These are phyloP conservation scores for Musca vetustissima DNA, from an alignment of 1,140 invertebrate species.

Conservation along the genomic window DNA sequence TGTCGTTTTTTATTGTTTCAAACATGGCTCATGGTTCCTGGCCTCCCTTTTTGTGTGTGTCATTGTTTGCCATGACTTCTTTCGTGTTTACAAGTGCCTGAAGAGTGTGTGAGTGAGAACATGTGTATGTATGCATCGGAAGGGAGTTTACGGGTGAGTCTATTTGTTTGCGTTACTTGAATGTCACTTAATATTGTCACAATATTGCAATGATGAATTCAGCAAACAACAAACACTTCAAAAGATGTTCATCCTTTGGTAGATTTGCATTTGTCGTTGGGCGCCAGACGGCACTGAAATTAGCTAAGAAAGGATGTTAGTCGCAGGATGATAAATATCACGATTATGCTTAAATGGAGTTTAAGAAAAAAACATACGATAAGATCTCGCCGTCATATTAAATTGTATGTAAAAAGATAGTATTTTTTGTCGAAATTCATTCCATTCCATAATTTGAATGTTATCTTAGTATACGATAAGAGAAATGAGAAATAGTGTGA, in stretches of 20 bases:
- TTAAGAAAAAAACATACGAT: no score
- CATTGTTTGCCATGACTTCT: not conserved
- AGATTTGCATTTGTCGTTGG: no score
- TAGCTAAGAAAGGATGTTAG: not conserved
- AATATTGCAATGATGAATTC: not conserved
- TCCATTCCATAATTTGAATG: no score
- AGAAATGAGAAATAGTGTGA: no score
- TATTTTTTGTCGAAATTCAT: no score
- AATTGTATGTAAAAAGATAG: no score
- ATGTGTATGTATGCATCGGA: not conserved
- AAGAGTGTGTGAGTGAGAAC: not conserved
- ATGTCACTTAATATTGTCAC: conserved; percentile 16
- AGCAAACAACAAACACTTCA: not conserved
- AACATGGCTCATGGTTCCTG: not conserved
- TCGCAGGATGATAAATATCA: no score
- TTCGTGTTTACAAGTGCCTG: not conserved
- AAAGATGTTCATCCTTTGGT: no score
- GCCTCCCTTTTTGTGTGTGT: not conserved
- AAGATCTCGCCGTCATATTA: no score
- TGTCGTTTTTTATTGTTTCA: conserved; percentile 4
- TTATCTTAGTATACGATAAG: no score
- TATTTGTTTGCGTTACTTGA: not conserved
- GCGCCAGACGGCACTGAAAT: not conserved
- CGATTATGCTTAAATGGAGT: no score
- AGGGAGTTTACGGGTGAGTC: not conserved